These are phyloP conservation scores for Oenanthe oenanthe DNA, from an alignment of 2,113 vertebrate species.

Conservation along the genomic window DNA sequence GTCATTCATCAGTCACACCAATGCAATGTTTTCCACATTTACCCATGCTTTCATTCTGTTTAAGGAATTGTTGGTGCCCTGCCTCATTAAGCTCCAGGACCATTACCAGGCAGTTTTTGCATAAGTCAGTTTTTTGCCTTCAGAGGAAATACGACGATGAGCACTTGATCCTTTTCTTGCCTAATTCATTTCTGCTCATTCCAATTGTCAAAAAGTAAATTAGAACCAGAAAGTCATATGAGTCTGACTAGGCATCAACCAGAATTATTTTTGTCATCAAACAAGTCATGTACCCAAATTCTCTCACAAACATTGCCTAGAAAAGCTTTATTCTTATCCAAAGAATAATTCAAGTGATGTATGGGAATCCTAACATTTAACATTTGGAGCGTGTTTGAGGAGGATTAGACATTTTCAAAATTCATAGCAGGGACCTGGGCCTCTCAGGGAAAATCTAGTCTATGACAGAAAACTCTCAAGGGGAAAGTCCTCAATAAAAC, in stretches of 20 bases:
- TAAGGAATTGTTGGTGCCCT: neutral
- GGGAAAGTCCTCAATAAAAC: neutral
- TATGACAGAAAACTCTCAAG: neutral
- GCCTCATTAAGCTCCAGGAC: neutral
- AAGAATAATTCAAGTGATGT: conserved; percentile 55
- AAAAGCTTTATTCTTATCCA: conserved; percentile 61
- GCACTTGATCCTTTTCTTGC: neutral
- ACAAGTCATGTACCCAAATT: conserved; percentile 45
- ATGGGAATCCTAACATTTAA: conserved; percentile 25
- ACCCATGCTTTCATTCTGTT: neutral
- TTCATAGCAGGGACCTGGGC: neutral
- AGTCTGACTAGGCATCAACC: conserved; percentile 18
- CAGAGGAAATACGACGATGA: neutral
- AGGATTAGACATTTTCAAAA: neutral
- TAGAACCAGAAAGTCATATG: conserved; percentile 9
- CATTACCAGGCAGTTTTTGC: neutral
- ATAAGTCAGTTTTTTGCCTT: neutral
- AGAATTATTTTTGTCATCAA: conserved; percentile 62
- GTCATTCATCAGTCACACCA: neutral
- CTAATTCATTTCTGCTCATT: conserved; percentile 18
- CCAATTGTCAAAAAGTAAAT: conserved; percentile 62
- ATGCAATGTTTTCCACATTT: neutral
- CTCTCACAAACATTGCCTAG: conserved; percentile 52
- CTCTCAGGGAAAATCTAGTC: neutral
- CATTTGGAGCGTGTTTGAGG: neutral